Base-by-base conservation (phyloP, 2,888 invertebrate species). In the Sphinx pinastri region DNA sequence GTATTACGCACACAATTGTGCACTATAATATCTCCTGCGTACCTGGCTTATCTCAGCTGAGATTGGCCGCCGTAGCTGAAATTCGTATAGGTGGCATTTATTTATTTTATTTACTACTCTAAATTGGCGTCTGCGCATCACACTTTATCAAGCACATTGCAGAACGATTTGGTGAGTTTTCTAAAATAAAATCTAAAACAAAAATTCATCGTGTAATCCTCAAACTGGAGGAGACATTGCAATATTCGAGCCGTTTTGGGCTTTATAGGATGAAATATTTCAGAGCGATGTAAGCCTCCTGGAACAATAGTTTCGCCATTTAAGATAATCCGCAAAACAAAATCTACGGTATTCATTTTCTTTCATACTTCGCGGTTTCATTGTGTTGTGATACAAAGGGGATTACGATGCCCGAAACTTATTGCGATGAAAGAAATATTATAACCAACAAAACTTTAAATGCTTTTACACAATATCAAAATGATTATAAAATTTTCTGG, bases 261-360 rank as follows among this genome's bases (percentile, higher is more conserved):
- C 74, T 74, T 73, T 72, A 71, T 76, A 74, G 73, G 70, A 72
- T 72, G 71, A 74, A 72, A 76, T 68, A 76, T 71, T 59, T 51
- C 60, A 68, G 63, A 63, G 66, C 71, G 71, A 75, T 59, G 66
- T 31, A 47, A 68, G 55, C 38, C 14, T 19, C 10, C 55, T n/a
- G 51, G 54, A 54, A 68, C 55, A 68, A 68, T 68, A 71, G 63
- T 57, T 71, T 67, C 47, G 25, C 47, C 55, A 52, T 16, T 68
- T 68, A 54, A 19, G 38, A 16, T 19, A 68, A 68, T 55, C 54
- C 68, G 38, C 7, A 55, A 14, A 68, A 68, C 67, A 45, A 45
- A 68, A 68, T 38, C 16, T n/a, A n/a, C 11, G 38, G 45, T 67
- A 58, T 70, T 70, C 70, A 67, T 67, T 67, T 66, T 51, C 49